Evolutionary conservation across 1,140 invertebrate species (phyloP).

Genomic region (Drosophila mayri): DNA sequence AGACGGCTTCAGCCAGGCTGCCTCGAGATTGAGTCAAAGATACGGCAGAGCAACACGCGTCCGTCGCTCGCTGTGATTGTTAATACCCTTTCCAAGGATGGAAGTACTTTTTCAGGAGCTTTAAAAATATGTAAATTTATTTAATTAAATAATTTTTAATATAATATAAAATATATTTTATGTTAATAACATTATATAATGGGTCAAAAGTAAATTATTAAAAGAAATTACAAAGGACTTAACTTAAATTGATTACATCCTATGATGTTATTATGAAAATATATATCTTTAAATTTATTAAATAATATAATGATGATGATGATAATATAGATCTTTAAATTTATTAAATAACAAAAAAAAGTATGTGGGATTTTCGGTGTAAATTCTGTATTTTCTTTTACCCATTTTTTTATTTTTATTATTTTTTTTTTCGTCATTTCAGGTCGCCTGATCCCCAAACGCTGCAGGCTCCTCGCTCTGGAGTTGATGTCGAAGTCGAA

Average conservation of each 20-base stretch:
- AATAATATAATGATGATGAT: too few species aligned
- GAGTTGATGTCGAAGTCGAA: conserved; percentile 8
- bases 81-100: conserved; percentile 9
- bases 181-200: not conserved
- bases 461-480: conserved; percentile 29
- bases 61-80: conserved; percentile 38
- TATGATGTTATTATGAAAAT: too few species aligned
- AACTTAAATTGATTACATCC: not conserved
- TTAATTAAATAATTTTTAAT: not conserved
- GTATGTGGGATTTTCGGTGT: conserved; percentile 8
- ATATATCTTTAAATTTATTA: too few species aligned
- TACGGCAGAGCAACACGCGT: conserved; percentile 62
- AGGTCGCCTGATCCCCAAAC: conserved; percentile 54
- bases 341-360: not conserved
- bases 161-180: not conserved
- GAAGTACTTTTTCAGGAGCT: rapidly evolving
- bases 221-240: not conserved
- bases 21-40: conserved; percentile 68
- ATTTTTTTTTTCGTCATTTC: conserved; percentile 40
- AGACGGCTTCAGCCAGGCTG: conserved; percentile 31
- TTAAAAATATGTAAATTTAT: not conserved
- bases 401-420: conserved; percentile 8
- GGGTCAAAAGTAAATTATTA: too few species aligned
- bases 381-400: not conserved
- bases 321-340: too few species aligned